phyloP scores from a whole-genome alignment of 2,888 invertebrate genomes.

The Argynnis bischoffii region DNA sequence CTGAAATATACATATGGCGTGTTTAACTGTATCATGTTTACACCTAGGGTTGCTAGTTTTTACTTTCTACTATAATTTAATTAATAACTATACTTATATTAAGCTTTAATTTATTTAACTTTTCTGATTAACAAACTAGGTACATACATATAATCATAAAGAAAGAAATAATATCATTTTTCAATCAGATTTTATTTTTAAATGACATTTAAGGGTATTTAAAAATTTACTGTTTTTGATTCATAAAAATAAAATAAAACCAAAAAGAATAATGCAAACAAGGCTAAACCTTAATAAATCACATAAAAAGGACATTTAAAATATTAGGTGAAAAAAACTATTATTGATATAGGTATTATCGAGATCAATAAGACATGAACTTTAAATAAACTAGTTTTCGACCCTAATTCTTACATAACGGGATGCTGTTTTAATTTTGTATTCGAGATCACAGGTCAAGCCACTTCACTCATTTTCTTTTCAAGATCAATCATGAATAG shows the following conservation, averaged over 20 bases:
- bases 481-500: slow-evolving; percentile 12
- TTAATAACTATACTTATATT: neutral
- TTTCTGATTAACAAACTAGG: neutral
- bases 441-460: slow-evolving; percentile 28
- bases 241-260: too few species aligned
- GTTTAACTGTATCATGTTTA: slow-evolving; percentile 66
- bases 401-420: slow-evolving; percentile 1
- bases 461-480: slow-evolving; percentile 5
- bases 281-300: too few species aligned
- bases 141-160: neutral
- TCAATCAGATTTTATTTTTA: too few species aligned
- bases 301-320: too few species aligned
- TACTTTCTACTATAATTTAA: slow-evolving; percentile 2
- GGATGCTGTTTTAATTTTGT: slow-evolving; percentile 23
- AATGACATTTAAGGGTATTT: too few species aligned
- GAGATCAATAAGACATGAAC: slow-evolving; percentile 24
- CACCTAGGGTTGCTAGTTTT: slow-evolving; percentile 56
- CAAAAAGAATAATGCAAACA: neutral
- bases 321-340: neutral
- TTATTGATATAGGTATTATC: neutral
- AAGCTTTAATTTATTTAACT: neutral
- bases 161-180: too few species aligned
- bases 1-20: slow-evolving; percentile 75
- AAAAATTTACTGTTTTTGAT: too few species aligned
- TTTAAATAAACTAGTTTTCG: slow-evolving; percentile 3